Evolutionary conservation across 2,888 invertebrate species (phyloP).

Genomic region (Synanthedon tipuliformis): DNA sequence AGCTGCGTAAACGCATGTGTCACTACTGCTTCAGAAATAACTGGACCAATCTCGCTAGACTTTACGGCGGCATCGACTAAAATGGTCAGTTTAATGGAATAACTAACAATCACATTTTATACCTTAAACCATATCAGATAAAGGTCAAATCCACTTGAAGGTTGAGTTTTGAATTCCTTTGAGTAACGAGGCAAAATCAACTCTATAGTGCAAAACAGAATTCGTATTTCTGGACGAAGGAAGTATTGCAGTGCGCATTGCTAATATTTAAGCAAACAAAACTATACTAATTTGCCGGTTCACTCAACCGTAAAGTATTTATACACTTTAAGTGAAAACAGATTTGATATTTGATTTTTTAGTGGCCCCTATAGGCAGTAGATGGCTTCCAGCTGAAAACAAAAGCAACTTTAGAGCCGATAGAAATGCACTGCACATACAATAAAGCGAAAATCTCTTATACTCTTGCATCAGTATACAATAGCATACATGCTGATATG

Average conservation of each 20-base stretch:
- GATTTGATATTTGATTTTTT: no score
- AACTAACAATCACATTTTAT: slow-evolving; percentile 3
- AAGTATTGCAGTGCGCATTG: not conserved
- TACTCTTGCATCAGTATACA: not conserved
- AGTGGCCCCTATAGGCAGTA: no score
- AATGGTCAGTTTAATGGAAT: slow-evolving; percentile 19
- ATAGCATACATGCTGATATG: not conserved
- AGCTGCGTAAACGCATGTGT: slow-evolving; percentile 35
- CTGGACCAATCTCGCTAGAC: slow-evolving; percentile 25
- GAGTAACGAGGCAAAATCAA: not conserved
- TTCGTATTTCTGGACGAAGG: not conserved
- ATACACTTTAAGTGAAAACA: not conserved
- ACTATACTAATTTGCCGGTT: not conserved
- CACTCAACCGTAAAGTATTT: not conserved
- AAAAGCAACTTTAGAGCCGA: no score
- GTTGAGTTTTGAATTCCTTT: not conserved
- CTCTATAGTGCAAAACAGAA: not conserved
- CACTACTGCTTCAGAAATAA: slow-evolving; percentile 33
- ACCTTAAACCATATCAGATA: not conserved
- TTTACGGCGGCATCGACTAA: slow-evolving; percentile 30
- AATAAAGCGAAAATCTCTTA: no score
- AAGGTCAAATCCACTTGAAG: not conserved
- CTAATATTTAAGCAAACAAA: not conserved
- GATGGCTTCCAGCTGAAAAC: no score
- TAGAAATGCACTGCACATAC: no score